Percentiles rank a stretch among this genome's conserved stretches.
Conservation (phyloP, 2,888 invertebrate genomes). For the Drymonia ruficornis region DNA sequence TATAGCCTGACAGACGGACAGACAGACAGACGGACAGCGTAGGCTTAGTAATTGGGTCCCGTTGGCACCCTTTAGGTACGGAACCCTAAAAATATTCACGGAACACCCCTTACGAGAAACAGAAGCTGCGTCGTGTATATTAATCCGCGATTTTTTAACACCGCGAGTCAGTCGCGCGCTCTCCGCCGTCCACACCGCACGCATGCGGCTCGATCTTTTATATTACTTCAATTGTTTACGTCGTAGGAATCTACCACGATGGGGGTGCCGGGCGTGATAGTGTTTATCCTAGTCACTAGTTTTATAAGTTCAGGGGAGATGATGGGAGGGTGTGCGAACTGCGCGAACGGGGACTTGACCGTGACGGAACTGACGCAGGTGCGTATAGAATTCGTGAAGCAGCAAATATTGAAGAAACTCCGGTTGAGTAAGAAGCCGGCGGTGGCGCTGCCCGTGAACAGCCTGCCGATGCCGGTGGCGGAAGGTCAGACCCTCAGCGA, state of each 20-base stretch:
- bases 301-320: slow-evolving; percentile 59
- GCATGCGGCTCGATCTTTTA: slow-evolving; percentile 70
- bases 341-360: slow-evolving; percentile 73
- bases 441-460: slow-evolving; percentile 85
- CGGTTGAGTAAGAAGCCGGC: slow-evolving; percentile 90
- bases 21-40: too few species aligned
- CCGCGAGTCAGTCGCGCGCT: slow-evolving; percentile 55
- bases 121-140: slow-evolving; percentile 29
- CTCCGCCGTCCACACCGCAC: slow-evolving; percentile 48
- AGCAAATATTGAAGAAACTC: slow-evolving; percentile 92
- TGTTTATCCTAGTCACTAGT: slow-evolving; percentile 66
- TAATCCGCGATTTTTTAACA: slow-evolving; percentile 33
- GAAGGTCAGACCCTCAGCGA: slow-evolving; percentile 88
- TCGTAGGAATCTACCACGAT: slow-evolving; percentile 60
- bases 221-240: slow-evolving; percentile 68
- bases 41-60: too few species aligned
- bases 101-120: slow-evolving; percentile 31
- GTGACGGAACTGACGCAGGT: slow-evolving; percentile 86
- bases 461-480: slow-evolving; percentile 90
- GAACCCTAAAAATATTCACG: slow-evolving; percentile 19
- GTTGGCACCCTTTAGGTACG: too few species aligned
- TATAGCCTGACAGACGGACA: too few species aligned
- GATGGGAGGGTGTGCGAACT: slow-evolving; percentile 68
- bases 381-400: slow-evolving; percentile 92
- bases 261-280: slow-evolving; percentile 53